Conservation (phyloP, 1,140 invertebrate genomes). For the Bombyx mori region ASM3026992v2 NC_085115.1:5398001-5398500, state of each 20-base stretch:
- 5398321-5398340: conserved; percentile 31
- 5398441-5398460: conserved; percentile 61
- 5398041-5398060: no score
- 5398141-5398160: no score
- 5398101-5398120: no score
- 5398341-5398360: conserved; percentile 36
- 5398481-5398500: background rate
- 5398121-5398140: no score
- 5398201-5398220: no score
- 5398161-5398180: background rate
- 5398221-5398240: background rate
- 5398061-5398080: no score
- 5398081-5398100: no score
- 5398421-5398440: conserved; percentile 25
- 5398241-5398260: conserved; percentile 66
- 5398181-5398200: background rate
- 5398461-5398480: conserved; percentile 32
- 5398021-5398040: no score
- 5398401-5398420: conserved; percentile 35
- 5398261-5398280: conserved; percentile 70
- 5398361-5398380: conserved; percentile 39
- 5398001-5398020: no score
- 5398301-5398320: conserved; percentile 24
- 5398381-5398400: conserved; percentile 39
- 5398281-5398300: conserved; percentile 35